Evolutionary conservation across 2,888 invertebrate species (phyloP), one percentile per base, ranked within the genome.

Genomic region (Agriopis aurantiaria): DNA sequence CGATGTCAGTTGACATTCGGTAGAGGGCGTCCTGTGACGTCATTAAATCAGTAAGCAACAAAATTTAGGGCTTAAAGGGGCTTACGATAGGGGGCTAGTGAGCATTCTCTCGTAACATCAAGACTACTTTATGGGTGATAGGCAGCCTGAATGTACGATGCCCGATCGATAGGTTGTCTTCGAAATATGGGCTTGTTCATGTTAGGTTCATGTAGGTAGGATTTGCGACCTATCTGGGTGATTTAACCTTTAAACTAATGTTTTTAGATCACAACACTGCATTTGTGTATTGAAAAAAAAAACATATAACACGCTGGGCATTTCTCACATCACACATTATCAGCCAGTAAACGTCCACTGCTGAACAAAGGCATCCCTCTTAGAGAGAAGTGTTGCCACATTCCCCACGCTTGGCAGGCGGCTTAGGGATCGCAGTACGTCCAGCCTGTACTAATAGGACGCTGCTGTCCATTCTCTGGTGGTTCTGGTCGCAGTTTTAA

Each of bases 11-110:
- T 93, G 93, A 92, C 93, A 93, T 92, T 92, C 93, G 92, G 93
- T 93, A 91, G 93, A 91, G 92, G 90, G 90, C 86, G 88, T 86
- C 87, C 81, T 89, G 89, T 93, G 93, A 94, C 90, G 93, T 93
- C 93, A 93, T 93, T 93, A 93, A 93, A 93, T 93, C 93, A 93
- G 93, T 87, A 89, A 88, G 88, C 86, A 89, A 89, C 90, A 88
- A 89, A 91, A 92, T 91, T 91, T 91, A 89, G 88, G 87, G 89
- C 84, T 89, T 87, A 86, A 85, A 85, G 87, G 84, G 87, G 87
- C 85, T 86, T 85, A 83, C 84, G 85, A 85, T 80, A 76, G 85
- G 83, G 85, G 79, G 81, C 78, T 77, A 80, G 77, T 77, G 76
- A 77, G 76, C 80, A 75, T 75, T 74, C 72, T 64, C 78, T 75